Evolutionary conservation across 2,797 vertebrate genomes (phyloP).

Genomic region (Serranus cabrilla): DNA sequence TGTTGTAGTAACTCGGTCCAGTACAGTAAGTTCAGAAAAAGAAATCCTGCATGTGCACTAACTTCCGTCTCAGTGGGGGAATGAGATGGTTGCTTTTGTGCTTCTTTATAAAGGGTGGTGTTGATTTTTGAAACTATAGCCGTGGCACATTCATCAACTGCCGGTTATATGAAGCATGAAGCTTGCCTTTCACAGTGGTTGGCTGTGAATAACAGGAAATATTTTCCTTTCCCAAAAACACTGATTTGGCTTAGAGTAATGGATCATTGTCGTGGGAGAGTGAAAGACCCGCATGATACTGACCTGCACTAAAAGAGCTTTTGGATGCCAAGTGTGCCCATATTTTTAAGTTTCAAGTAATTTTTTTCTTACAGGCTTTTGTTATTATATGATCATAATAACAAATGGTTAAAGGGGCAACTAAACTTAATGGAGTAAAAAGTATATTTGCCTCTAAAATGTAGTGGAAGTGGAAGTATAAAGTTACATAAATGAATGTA

Average conservation of each 20-base stretch:
- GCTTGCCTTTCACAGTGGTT: constrained; percentile 14
- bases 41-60: constrained; percentile 12
- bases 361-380: neutral
- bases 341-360: neutral
- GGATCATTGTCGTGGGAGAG: constrained; percentile 3
- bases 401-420: too few relatives aligned
- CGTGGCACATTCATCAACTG: constrained; percentile 33
- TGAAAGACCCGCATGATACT: constrained; percentile 10
- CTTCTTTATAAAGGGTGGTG: constrained; percentile 63
- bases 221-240: constrained; percentile 22
- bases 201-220: constrained; percentile 8
- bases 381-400: neutral
- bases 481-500: too few relatives aligned
- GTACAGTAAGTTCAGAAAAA: neutral
- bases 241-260: constrained; percentile 21
- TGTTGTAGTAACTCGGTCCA: constrained; percentile 31
- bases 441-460: too few relatives aligned
- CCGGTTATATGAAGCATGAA: constrained; percentile 27
- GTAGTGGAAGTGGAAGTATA: too few relatives aligned
- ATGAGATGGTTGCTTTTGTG: constrained; percentile 7
- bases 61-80: constrained; percentile 10
- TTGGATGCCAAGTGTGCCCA: neutral
- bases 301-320: neutral
- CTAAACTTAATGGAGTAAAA: too few relatives aligned
- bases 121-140: constrained; percentile 48